Evolutionary conservation across 1,140 invertebrate species (phyloP), one percentile per base, ranked within the genome.

Genomic region (Potamilus streckersoni): DNA sequence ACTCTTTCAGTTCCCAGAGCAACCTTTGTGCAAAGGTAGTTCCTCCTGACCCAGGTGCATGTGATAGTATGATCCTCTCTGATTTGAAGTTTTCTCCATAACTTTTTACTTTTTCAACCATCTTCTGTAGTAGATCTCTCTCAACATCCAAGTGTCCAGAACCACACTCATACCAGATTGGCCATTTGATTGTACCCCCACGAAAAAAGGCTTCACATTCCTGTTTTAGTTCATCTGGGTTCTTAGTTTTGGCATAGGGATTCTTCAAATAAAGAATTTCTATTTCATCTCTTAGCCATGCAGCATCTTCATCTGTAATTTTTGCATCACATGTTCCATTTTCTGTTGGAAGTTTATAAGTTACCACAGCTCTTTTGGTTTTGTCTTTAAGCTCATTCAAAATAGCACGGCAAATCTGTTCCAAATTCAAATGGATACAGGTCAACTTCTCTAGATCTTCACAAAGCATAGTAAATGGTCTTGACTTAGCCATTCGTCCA

Each of bases 31-130:
- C 70, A 57, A 82, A 59, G 20, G 80, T 82, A 12, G 80, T 75
- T 62, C 80, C 78, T 31, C 80, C 80, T 16, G 75, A 58, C 23
- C 80, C 80, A 64, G 80, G 80, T 2, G 78, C 80, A 60, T 82
- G 79, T 20, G 58, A 69, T 2, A 82, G 23, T 3, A 38, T 73
- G 20, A 80, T 62, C 2, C 63, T 55, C 2, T 71, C 75, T 23
- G 73, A 59, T 58, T 67, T 82, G 63, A 68, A 78, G 20, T 57
- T 59, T 6, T 71, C 56, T 4, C 73, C 38, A 60, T 60, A 76
- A 14, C 57, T 16, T 59, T 71, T 73, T 14, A 82, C 73, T 56
- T 75, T 74, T 17, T 63, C 62, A 11, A 75, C 63, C 23, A 80
- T 76, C 23, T 69, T 60, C 1, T 65, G 60, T 59, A 74, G 70